A percentile compares a stretch with the other conserved stretches of the same genome.
phyloP scores from a whole-genome alignment of 1,140 invertebrate genomes.

The Leptinotarsa undecemlineata region DNA sequence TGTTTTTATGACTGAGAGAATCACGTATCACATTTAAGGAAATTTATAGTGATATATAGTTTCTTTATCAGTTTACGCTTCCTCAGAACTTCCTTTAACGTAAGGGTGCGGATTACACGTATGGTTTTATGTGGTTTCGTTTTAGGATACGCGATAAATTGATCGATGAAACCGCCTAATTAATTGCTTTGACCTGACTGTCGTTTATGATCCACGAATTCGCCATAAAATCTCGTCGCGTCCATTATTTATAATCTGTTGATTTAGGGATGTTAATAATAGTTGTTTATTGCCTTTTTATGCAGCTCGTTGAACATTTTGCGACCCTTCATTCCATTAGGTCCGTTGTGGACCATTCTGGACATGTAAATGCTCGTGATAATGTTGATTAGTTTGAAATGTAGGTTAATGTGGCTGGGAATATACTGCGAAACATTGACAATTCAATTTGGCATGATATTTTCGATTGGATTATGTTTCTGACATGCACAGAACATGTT shows the following conservation, averaged over 20 bases:
- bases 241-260: constrained; percentile 8
- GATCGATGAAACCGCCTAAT: neutral
- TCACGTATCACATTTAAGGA: neutral
- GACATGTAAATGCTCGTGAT: neutral
- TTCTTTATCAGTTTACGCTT: neutral
- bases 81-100: neutral
- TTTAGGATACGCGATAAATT: neutral
- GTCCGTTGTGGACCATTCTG: neutral
- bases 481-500: too few relatives aligned
- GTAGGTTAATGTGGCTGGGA: neutral
- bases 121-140: neutral
- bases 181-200: constrained; percentile 1
- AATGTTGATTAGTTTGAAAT: neutral
- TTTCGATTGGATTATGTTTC: too few relatives aligned
- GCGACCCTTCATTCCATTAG: neutral
- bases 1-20: neutral
- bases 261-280: constrained; percentile 1
- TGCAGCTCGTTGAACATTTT: neutral
- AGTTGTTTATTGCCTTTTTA: neutral
- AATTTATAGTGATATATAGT: constrained; percentile 6
- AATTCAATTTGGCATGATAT: too few relatives aligned
- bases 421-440: too few relatives aligned
- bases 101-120: neutral
- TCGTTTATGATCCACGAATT: neutral
- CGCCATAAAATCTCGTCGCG: neutral